Percentiles rank a stretch among this genome's conserved stretches.
Evolutionary conservation across 2,888 invertebrate species (phyloP).

Genomic region (Eupelmus urozonus): DNA sequence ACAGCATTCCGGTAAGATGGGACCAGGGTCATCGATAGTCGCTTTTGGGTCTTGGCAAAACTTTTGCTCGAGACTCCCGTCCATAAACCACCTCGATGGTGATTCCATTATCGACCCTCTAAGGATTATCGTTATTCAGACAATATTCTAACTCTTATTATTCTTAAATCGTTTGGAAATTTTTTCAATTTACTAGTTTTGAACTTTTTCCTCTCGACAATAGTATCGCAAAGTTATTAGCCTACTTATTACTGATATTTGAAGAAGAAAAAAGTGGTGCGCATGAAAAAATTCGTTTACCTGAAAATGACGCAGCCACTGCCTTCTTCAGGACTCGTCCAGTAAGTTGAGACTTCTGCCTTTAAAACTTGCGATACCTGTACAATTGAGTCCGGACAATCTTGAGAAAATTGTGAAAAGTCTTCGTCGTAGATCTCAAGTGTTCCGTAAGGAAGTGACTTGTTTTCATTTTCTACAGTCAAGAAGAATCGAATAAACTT

Average conservation of each 20-base stretch:
- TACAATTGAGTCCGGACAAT: constrained; percentile 90
- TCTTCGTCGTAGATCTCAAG: constrained; percentile 78
- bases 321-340: constrained; percentile 92
- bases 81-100: constrained; percentile 88
- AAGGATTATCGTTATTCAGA: background rate
- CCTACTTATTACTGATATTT: no score
- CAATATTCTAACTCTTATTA: background rate
- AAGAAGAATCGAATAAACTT: constrained; percentile 86
- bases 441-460: constrained; percentile 70
- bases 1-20: constrained; percentile 84
- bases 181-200: no score
- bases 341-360: constrained; percentile 91
- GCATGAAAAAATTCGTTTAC: constrained; percentile 74
- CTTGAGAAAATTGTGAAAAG: constrained; percentile 85
- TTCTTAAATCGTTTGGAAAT: no score
- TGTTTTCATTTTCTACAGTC: constrained; percentile 80
- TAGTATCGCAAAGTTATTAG: no score
- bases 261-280: no score
- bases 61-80: constrained; percentile 85
- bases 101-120: constrained; percentile 93
- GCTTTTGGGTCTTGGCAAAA: constrained; percentile 88
- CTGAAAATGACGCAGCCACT: constrained; percentile 93
- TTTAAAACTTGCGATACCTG: constrained; percentile 89
- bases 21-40: constrained; percentile 79
- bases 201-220: no score